A percentile compares a stretch with the other conserved stretches of the same genome.
Conservation (phyloP, 35 echinoderm and acorn worm species). For the Chiridota heheva region DNA sequence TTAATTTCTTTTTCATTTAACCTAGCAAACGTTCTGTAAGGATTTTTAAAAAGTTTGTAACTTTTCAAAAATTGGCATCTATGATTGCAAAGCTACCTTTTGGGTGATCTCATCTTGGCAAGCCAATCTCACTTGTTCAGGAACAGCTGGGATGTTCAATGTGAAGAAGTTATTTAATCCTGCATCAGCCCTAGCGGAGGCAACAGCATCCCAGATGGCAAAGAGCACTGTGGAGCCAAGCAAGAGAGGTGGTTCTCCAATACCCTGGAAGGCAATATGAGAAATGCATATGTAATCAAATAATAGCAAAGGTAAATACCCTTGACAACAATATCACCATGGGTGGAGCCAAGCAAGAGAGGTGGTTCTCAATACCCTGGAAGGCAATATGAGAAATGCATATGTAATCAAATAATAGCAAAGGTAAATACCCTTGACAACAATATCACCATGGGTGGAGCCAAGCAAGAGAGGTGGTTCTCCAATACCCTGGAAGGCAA, state of each 20-base stretch:
- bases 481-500: conserved; percentile 37
- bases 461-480: conserved; percentile 59
- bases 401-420: not conserved
- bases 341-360: conserved; percentile 59
- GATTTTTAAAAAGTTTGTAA: too few relatives aligned
- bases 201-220: conserved; percentile 86
- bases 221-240: conserved; percentile 71
- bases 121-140: conserved; percentile 74
- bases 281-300: not conserved
- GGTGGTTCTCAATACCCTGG: conserved; percentile 49
- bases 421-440: not conserved
- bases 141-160: conserved; percentile 71
- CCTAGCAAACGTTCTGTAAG: too few relatives aligned
- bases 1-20: too few relatives aligned
- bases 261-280: conserved; percentile 19
- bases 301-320: not conserved
- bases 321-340: not conserved
- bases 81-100: too few relatives aligned
- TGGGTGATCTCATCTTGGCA: conserved; percentile 69
- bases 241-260: conserved; percentile 57
- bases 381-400: too few relatives aligned
- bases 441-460: conserved; percentile 32
- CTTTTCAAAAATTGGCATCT: too few relatives aligned
- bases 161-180: conserved; percentile 41
- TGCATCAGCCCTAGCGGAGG: conserved; percentile 58